Evolutionary conservation across 2,113 vertebrate species (phyloP).

Genomic region (Pelusios castaneus): DNA sequence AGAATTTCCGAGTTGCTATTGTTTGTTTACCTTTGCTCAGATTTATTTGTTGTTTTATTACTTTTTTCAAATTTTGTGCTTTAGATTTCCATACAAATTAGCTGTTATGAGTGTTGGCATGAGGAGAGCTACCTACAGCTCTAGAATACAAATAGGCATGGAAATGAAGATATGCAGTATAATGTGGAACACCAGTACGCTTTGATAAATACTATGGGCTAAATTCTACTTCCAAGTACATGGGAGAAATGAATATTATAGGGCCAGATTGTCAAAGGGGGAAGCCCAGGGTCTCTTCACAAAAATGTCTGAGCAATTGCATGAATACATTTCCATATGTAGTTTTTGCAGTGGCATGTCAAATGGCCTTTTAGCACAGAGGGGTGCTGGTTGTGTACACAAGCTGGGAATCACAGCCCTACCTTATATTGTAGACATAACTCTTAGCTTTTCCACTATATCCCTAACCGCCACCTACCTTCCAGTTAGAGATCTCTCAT

Average conservation of each 20-base stretch:
- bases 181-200: not conserved
- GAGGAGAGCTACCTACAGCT: not conserved
- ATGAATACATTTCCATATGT: not conserved
- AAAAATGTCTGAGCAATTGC: not conserved
- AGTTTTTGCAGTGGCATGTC: not conserved
- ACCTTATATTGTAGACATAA: not conserved
- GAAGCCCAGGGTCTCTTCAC: not conserved
- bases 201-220: not conserved
- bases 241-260: not conserved
- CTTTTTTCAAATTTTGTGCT: not conserved
- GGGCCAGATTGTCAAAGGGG: not conserved
- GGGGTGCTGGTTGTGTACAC: not conserved
- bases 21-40: not conserved
- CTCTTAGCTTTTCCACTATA: not conserved
- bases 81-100: conserved; percentile 16
- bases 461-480: not conserved
- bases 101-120: not conserved
- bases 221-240: not conserved
- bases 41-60: not conserved
- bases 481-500: not conserved
- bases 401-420: not conserved
- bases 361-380: not conserved
- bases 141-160: not conserved
- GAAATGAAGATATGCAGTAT: not conserved
- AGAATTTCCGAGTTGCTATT: not conserved